Base-by-base conservation (phyloP, 2,113 vertebrate genomes). In the Cyanocitta stelleri region DNA sequence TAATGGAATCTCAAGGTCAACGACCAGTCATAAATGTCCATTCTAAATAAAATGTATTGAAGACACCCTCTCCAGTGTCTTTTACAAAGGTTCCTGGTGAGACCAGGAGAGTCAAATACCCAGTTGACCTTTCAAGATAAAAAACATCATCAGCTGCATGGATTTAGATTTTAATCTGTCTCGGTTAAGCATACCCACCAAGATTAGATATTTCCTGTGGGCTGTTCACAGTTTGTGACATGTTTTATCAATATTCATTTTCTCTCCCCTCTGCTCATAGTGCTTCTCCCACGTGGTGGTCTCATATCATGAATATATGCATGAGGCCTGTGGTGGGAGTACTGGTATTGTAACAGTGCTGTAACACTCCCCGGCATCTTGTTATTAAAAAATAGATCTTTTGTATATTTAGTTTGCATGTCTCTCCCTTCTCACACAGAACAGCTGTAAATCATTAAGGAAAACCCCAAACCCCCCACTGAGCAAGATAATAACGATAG, bases 1-100 rank as follows among this genome's bases (percentile, higher is more conserved):
- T 98, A 97, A 98, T 98, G 97, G 97, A 97, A 98, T 96, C 95
- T 92, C 97, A 98, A 98, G 97, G 98, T 97, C 98, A 98, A 96
- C 17, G 29, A 97, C 97, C 93, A 92, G 59, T 71, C 97, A 95
- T 97, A 98, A 97, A 97, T 29, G 96, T 97, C 96, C 94, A 96
- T 62, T 95, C 96, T 96, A 98, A 98, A 98, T 90, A 97, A 97
- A 98, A 97, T 92, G 95, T 76, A 97, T 97, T 69, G 73, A 32
- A 97, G 95, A 95, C 95, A 95, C 81, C 49, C 94, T 98, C 96
- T 88, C 91, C 97, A 96, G 55, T 72, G 87, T 33, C 94, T 88
- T 96, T 93, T 94, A 95, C 93, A 73, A n/a, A 96, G 95, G 93
- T 89, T 98, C 90, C 95, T 97, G 91, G 84, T 86, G 85, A 97